These are phyloP conservation scores for Notolabrus celidotus DNA, from an alignment of 2,797 vertebrate species.

Conservation along the genomic window DNA sequence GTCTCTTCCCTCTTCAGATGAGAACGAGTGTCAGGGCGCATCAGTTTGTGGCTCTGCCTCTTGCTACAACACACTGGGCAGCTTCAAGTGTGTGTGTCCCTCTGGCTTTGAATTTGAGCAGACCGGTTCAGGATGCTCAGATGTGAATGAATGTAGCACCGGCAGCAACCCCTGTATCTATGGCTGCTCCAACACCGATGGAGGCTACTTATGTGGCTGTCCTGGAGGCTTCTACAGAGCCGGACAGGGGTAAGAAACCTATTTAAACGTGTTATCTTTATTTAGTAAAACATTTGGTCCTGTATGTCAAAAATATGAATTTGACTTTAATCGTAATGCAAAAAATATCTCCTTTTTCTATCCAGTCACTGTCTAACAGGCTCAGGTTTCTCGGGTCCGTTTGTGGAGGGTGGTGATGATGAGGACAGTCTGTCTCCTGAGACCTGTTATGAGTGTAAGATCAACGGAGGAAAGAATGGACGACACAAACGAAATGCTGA, in stretches of 20 bases:
- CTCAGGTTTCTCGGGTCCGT: slow-evolving; percentile 87
- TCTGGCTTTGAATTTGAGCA: slow-evolving; percentile 95
- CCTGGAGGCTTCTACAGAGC: slow-evolving; percentile 93
- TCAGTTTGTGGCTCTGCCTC: slow-evolving; percentile 94
- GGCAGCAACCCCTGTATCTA: slow-evolving; percentile 93
- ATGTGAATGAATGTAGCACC: slow-evolving; percentile 94
- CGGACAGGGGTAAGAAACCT: slow-evolving; percentile 90
- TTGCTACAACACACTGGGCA: slow-evolving; percentile 98
- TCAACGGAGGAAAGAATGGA: slow-evolving; percentile 88
- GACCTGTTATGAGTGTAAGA: slow-evolving; percentile 95
- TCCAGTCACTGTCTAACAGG: slow-evolving; percentile 93
- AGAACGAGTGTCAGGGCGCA: slow-evolving; percentile 93
- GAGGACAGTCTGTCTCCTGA: slow-evolving; percentile 91
- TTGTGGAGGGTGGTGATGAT: slow-evolving; percentile 80
- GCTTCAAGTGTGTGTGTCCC: slow-evolving; percentile 98
- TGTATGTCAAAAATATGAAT: neutral
- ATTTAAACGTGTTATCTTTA: no score
- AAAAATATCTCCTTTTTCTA: slow-evolving; percentile 11
- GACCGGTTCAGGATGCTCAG: slow-evolving; percentile 89
- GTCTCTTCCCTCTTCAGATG: slow-evolving; percentile 84
- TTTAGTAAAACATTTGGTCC: no score
- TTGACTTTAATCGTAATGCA: neutral
- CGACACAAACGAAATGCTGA: slow-evolving; percentile 85
- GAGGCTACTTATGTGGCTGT: slow-evolving; percentile 96
- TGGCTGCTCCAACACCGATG: slow-evolving; percentile 97